Evolutionary conservation across 2,888 invertebrate species (phyloP), one percentile per base, ranked within the genome.

Genomic region (Xanthia icteritia): DNA sequence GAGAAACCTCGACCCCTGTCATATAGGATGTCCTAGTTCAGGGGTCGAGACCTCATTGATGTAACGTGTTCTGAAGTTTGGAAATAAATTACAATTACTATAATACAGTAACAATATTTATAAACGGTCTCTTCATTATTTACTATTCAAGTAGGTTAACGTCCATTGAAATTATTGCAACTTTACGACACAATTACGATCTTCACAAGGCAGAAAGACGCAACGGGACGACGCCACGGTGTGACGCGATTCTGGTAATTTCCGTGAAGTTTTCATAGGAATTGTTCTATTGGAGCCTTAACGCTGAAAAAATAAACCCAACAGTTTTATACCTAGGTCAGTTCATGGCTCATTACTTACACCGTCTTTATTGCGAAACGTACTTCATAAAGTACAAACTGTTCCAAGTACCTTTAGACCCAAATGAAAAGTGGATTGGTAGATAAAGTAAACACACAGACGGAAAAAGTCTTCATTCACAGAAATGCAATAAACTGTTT

Each of bases 401-500:
- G 39, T 31, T 56, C 31, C 2, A 48, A 1, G 5, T 27, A 31
- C n/a, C 17, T 54, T 51, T 3, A 51, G 20, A 17, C 17, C 42
- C 27, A 60, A 78, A 73, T 51, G 31, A 60, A 81, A 78, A 60
- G 42, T 58, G 15, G 17, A 60, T 54, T 36, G 20, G 9, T 13
- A 51, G 27, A n/a, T 39, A 51, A 63, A 61, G 31, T 48, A 61
- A 70, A 42, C 36, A 75, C 66, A 36, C 23, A 69, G 27, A 20
- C 15, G 39, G 42, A 69, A 75, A 63, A 82, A 82, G 60, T 45
- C 58, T 60, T 65, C 27, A 66, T 61, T 61, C 31, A 31, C 27
- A 82, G 65, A 67, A 73, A 77, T 66, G 73, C 68, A 85, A 77
- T 77, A 82, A 85, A 68, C 51, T 23, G 48, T 66, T 60, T 51